phyloP scores from a whole-genome alignment of 2,113 vertebrate species.

The Rhagologus leucostigma region DNA sequence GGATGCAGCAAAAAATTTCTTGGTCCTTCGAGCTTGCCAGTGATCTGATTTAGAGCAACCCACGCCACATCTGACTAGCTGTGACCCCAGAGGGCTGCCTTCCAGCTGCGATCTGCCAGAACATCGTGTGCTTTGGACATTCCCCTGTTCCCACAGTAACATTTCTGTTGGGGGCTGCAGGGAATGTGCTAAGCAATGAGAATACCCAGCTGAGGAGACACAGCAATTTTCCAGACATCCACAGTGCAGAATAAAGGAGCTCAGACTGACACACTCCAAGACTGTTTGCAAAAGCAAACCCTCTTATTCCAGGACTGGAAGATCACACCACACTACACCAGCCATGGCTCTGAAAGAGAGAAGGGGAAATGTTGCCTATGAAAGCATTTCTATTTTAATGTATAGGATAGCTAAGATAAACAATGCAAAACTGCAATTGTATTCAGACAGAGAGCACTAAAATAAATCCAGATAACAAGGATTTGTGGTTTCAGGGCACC shows the following conservation, averaged over 20 bases:
- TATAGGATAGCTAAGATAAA: background rate
- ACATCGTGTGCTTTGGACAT: constrained; percentile 55
- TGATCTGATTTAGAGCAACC: constrained; percentile 34
- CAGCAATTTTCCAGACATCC: constrained; percentile 14
- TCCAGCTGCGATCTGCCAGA: constrained; percentile 62
- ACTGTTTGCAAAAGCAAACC: background rate
- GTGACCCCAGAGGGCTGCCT: constrained; percentile 41
- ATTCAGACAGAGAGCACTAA: background rate
- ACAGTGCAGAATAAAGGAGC: background rate
- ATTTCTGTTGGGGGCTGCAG: background rate
- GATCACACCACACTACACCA: background rate
- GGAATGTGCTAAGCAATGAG: constrained; percentile 50
- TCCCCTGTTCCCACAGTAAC: constrained; percentile 55
- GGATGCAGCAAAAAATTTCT: constrained; percentile 22
- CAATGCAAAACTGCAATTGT: background rate
- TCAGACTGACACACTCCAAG: background rate
- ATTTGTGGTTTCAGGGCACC: background rate
- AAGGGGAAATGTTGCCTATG: background rate
- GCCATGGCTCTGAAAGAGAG: background rate
- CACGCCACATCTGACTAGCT: constrained; percentile 6
- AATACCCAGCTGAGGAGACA: constrained; percentile 12
- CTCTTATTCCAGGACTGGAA: background rate
- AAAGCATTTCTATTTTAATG: background rate
- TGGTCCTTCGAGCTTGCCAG: background rate
- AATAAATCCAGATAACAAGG: background rate